phyloP scores from a whole-genome alignment of 2,888 invertebrate genomes.

The Harpalus rubripes region DNA sequence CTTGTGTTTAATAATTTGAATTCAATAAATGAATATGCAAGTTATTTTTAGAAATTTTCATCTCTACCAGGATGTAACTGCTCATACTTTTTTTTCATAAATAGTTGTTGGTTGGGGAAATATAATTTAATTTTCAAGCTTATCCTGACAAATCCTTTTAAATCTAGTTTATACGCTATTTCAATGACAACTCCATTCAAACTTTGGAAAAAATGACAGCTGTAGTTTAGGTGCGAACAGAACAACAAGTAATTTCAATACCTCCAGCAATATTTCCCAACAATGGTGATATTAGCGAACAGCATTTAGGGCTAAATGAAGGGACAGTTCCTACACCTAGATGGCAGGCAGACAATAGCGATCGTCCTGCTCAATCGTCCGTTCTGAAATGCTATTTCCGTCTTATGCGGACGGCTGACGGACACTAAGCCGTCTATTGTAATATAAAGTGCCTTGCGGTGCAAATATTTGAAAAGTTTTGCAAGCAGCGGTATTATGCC shows the following conservation, averaged over 20 bases:
- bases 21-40: too few relatives aligned
- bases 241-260: conserved; percentile 12
- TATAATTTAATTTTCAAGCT: neutral
- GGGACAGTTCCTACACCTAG: conserved; percentile 72
- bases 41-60: too few relatives aligned
- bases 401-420: conserved; percentile 73
- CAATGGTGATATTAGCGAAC: conserved; percentile 31
- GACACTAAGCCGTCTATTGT: conserved; percentile 69
- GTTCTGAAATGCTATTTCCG: conserved; percentile 74
- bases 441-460: conserved; percentile 63
- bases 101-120: neutral
- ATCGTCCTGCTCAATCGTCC: conserved; percentile 74
- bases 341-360: conserved; percentile 73
- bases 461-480: conserved; percentile 66
- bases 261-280: conserved; percentile 12
- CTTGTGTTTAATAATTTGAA: too few relatives aligned
- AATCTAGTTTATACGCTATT: neutral
- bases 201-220: conserved; percentile 26
- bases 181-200: neutral
- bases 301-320: conserved; percentile 69
- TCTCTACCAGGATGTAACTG: too few relatives aligned
- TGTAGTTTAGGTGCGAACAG: neutral
- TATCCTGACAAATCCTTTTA: neutral
- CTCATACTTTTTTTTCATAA: neutral
- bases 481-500: conserved; percentile 55